These are phyloP conservation scores for Vanessa tameamea DNA, from an alignment of 1,140 invertebrate genomes.

Conservation along the genomic window DNA sequence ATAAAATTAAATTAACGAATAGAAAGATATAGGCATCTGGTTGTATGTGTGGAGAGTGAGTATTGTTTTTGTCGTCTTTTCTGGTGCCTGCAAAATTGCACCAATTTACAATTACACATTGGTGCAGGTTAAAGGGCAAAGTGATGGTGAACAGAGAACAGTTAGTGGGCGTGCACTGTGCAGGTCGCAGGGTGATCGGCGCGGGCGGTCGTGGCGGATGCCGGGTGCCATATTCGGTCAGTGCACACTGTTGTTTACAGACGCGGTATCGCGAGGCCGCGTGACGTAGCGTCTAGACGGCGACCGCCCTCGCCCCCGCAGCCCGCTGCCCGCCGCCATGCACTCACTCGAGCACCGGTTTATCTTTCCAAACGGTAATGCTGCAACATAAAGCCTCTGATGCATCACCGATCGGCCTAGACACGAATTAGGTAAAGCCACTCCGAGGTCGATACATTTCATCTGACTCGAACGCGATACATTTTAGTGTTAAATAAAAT, in stretches of 20 bases:
- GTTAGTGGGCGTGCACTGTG: slow-evolving; percentile 41
- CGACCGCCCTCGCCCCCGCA: slow-evolving; percentile 50
- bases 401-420: slow-evolving; percentile 48
- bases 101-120: too few species aligned
- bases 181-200: slow-evolving; percentile 54
- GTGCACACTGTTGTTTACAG: slow-evolving; percentile 79
- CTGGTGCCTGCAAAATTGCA: neutral
- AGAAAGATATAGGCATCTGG: too few species aligned
- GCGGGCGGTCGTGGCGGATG: slow-evolving; percentile 55
- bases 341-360: slow-evolving; percentile 73
- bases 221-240: slow-evolving; percentile 77
- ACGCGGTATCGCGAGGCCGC: slow-evolving; percentile 76
- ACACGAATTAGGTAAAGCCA: slow-evolving; percentile 38
- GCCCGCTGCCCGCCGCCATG: slow-evolving; percentile 50
- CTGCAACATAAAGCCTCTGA: slow-evolving; percentile 65
- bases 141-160: slow-evolving; percentile 38
- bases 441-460: slow-evolving; percentile 14
- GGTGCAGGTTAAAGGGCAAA: slow-evolving; percentile 11
- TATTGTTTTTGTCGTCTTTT: neutral
- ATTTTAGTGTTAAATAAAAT: neutral
- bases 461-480: slow-evolving; percentile 8
- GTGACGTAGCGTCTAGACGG: slow-evolving; percentile 79
- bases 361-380: slow-evolving; percentile 76
- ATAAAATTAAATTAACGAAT: too few species aligned
- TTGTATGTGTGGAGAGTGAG: neutral